phyloP scores from a whole-genome alignment of 2,888 invertebrate species.

The Eupithecia dodoneata region DNA sequence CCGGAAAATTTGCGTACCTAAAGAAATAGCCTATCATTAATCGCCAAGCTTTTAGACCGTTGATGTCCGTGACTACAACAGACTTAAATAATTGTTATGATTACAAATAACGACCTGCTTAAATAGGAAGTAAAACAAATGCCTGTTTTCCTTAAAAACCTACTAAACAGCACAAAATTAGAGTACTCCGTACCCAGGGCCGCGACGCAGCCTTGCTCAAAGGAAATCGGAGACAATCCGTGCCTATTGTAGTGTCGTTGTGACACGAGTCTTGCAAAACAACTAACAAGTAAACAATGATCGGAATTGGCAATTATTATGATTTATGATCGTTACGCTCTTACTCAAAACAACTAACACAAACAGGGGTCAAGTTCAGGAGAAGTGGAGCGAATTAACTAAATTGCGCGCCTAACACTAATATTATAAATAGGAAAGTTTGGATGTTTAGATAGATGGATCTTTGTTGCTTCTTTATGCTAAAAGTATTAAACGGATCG shows the following conservation, averaged over 20 bases:
- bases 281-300: conserved; percentile 41
- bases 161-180: conserved; percentile 40
- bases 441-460: too few species aligned
- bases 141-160: conserved; percentile 40
- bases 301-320: conserved; percentile 32
- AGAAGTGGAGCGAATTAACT: conserved; percentile 8
- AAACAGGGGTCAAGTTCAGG: conserved; percentile 12
- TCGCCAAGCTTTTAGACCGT: background rate
- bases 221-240: conserved; percentile 68
- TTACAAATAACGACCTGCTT: background rate
- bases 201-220: conserved; percentile 60
- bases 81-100: background rate
- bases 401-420: background rate
- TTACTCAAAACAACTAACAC: conserved; percentile 3
- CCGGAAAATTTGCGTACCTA: background rate
- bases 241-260: conserved; percentile 50
- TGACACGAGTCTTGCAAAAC: conserved; percentile 64
- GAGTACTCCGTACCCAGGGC: conserved; percentile 51
- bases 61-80: background rate
- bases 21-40: background rate
- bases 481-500: too few species aligned
- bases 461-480: too few species aligned
- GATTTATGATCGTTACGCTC: conserved; percentile 22
- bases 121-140: conserved; percentile 5
- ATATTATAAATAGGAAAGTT: too few species aligned